Conservation (phyloP, 2,888 invertebrate genomes). For the Rutpela maculata region DNA sequence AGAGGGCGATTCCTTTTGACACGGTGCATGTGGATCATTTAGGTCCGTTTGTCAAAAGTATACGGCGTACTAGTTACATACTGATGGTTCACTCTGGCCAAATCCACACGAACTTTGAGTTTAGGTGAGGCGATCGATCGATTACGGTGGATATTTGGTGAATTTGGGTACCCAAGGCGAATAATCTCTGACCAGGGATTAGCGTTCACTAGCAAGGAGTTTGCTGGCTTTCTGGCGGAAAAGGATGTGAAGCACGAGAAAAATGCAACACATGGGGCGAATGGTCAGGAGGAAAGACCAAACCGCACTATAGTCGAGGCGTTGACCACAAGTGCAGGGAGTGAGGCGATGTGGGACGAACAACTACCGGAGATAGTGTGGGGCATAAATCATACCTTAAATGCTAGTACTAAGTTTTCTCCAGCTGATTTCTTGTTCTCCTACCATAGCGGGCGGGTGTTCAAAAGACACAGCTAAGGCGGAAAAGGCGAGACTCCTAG, state of each 20-base stretch:
- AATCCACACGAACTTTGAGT: neutral
- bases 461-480: too few relatives aligned
- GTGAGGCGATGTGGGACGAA: too few relatives aligned
- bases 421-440: constrained; percentile 56
- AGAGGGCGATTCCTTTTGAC: too few relatives aligned
- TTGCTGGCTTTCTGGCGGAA: too few relatives aligned
- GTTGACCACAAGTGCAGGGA: too few relatives aligned
- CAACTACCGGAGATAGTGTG: constrained; percentile 57
- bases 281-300: constrained; percentile 59
- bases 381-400: constrained; percentile 57
- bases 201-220: too few relatives aligned
- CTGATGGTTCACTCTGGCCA: neutral
- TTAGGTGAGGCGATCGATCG: neutral
- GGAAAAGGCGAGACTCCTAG: too few relatives aligned
- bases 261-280: neutral
- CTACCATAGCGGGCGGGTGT: constrained; percentile 45
- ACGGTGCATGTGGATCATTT: too few relatives aligned
- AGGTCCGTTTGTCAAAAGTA: neutral
- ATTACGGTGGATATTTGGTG: constrained; percentile 54
- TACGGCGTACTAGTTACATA: neutral
- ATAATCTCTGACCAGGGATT: too few relatives aligned
- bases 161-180: too few relatives aligned
- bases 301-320: constrained; percentile 62
- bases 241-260: constrained; percentile 41
- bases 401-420: constrained; percentile 22